These are phyloP conservation scores for Seladonia tumulorum DNA, from an alignment of 2,888 invertebrate species.

Conservation along the genomic window DNA sequence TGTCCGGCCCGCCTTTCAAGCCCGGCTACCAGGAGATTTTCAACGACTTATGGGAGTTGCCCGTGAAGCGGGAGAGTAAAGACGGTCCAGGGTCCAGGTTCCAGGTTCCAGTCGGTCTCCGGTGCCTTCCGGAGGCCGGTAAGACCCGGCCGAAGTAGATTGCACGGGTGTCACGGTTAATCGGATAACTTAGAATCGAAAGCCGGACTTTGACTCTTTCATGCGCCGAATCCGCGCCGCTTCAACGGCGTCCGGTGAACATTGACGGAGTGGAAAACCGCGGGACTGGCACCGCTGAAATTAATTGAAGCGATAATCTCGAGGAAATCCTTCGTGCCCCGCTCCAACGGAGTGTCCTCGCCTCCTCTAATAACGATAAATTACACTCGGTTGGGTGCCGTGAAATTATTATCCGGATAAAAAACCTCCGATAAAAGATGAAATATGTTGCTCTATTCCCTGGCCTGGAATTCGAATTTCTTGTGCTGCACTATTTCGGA, in stretches of 20 bases:
- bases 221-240: conserved; percentile 50
- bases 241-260: conserved; percentile 33
- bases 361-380: conserved; percentile 34
- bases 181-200: conserved; percentile 78
- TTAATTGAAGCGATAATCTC: conserved; percentile 57
- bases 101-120: conserved; percentile 14
- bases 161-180: conserved; percentile 78
- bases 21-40: conserved; percentile 66
- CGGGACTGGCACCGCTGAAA: conserved; percentile 32
- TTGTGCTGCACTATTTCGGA: too few species aligned
- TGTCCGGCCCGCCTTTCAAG: conserved; percentile 53
- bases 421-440: neutral
- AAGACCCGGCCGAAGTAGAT: conserved; percentile 70
- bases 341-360: conserved; percentile 23
- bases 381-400: neutral
- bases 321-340: conserved; percentile 39
- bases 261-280: conserved; percentile 29
- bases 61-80: conserved; percentile 46
- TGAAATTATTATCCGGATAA: neutral
- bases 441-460: neutral
- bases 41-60: conserved; percentile 64
- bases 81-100: conserved; percentile 29
- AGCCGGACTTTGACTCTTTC: conserved; percentile 67
- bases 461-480: neutral
- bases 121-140: conserved; percentile 58